These are phyloP conservation scores for Aplysia californica DNA, from an alignment of 1,140 invertebrate genomes.

Conservation along the genomic window DNA sequence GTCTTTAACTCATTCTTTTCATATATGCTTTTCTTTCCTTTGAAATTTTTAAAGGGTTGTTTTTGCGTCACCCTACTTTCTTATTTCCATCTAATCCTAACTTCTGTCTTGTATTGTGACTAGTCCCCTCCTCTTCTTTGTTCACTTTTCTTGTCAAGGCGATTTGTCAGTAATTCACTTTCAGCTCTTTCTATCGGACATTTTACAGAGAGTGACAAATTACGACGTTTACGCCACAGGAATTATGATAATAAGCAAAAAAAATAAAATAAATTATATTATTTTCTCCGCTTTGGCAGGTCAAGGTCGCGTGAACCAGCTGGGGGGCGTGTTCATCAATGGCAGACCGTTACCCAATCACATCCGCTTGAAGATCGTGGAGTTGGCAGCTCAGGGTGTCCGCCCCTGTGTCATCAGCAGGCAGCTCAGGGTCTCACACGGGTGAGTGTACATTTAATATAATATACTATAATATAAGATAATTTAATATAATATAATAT, in stretches of 20 bases:
- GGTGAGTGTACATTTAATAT: constrained; percentile 58
- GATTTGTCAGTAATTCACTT: too few relatives aligned
- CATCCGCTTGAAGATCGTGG: constrained; percentile 94
- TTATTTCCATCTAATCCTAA: too few relatives aligned
- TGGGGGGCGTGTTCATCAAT: constrained; percentile 98
- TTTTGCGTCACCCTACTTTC: too few relatives aligned
- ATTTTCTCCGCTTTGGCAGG: constrained; percentile 49
- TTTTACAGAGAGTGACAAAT: too few relatives aligned
- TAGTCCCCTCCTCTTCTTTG: too few relatives aligned
- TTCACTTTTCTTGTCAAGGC: too few relatives aligned
- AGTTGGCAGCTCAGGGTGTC: constrained; percentile 92
- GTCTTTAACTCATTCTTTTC: too few relatives aligned
- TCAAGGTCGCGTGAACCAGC: constrained; percentile 91
- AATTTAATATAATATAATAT: neutral
- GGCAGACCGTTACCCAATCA: constrained; percentile 95
- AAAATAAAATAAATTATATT: neutral
- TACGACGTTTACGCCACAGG: neutral
- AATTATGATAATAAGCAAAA: neutral
- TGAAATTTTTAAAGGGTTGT: too few relatives aligned
- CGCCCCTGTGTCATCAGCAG: constrained; percentile 95
- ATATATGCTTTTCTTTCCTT: too few relatives aligned
- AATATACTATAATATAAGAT: neutral
- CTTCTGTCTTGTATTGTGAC: too few relatives aligned
- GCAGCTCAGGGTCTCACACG: constrained; percentile 92
- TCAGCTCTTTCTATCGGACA: too few relatives aligned